These are phyloP conservation scores for Mesorhabditis spiculigera DNA, from an alignment of 2,888 invertebrate genomes.

Conservation along the genomic window DNA sequence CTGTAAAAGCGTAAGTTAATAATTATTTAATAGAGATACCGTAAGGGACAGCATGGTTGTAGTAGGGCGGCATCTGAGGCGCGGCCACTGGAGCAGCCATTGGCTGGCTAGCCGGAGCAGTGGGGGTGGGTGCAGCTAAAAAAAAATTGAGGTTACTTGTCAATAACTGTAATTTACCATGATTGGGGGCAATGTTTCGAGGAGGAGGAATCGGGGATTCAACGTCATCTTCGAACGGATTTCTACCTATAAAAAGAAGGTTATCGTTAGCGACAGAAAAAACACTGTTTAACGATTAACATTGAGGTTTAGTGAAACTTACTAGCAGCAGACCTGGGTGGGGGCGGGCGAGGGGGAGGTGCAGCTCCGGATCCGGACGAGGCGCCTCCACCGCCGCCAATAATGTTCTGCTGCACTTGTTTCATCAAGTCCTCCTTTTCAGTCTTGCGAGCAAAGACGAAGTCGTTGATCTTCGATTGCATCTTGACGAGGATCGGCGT, in stretches of 20 bases:
- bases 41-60: constrained; percentile 27
- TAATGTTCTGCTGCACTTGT: constrained; percentile 72
- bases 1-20: constrained; percentile 14
- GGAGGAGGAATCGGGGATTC: constrained; percentile 42
- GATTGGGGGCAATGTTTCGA: constrained; percentile 12
- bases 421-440: constrained; percentile 96
- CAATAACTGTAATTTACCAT: constrained; percentile 8
- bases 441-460: constrained; percentile 95
- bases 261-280: too few relatives aligned
- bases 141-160: background rate
- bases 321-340: constrained; percentile 11
- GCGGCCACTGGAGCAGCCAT: constrained; percentile 19
- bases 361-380: background rate
- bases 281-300: too few relatives aligned
- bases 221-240: constrained; percentile 19
- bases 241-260: background rate
- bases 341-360: constrained; percentile 17
- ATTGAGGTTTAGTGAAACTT: background rate
- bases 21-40: constrained; percentile 13
- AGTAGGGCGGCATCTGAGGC: constrained; percentile 24
- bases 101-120: constrained; percentile 26
- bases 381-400: constrained; percentile 27
- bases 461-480: constrained; percentile 95
- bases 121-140: constrained; percentile 9
- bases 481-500: constrained; percentile 82